These are phyloP conservation scores for Drosophila ustulata DNA, from an alignment of 2,888 invertebrate genomes.

Conservation along the genomic window DNA sequence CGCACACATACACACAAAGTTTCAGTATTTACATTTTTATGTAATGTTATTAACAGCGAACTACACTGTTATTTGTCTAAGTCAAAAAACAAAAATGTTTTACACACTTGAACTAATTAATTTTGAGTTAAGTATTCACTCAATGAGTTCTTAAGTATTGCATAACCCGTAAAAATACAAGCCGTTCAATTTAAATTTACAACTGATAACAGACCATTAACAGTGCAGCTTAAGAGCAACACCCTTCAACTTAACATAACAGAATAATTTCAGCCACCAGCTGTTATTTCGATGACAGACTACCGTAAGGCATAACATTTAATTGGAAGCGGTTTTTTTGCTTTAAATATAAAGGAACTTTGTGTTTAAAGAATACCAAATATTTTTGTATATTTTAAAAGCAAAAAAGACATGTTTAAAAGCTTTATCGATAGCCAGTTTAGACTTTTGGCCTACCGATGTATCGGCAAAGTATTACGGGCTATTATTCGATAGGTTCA, in stretches of 20 bases:
- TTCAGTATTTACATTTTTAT: conserved; percentile 3
- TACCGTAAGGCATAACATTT: conserved; percentile 11
- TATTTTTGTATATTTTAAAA: neutral
- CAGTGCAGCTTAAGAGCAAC: neutral
- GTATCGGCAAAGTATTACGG: conserved; percentile 5
- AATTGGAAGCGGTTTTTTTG: neutral
- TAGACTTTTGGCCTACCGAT: conserved; percentile 13
- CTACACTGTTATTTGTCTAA: neutral
- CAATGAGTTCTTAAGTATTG: too few relatives aligned
- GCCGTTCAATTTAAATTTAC: neutral
- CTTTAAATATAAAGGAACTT: neutral
- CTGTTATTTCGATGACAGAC: conserved; percentile 8
- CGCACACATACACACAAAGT: neutral
- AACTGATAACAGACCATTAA: neutral
- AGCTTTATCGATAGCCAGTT: neutral
- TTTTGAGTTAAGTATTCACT: too few relatives aligned
- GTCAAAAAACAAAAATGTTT: too few relatives aligned
- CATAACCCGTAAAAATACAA: neutral
- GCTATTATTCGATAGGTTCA: conserved; percentile 36
- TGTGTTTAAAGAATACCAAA: neutral
- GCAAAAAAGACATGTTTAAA: neutral
- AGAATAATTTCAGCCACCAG: neutral
- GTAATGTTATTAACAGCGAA: conserved; percentile 14
- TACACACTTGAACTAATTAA: too few relatives aligned
- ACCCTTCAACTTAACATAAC: neutral